Evolutionary conservation across 2,797 vertebrate species (phyloP).

Genomic region (Neosalanx taihuensis): DNA sequence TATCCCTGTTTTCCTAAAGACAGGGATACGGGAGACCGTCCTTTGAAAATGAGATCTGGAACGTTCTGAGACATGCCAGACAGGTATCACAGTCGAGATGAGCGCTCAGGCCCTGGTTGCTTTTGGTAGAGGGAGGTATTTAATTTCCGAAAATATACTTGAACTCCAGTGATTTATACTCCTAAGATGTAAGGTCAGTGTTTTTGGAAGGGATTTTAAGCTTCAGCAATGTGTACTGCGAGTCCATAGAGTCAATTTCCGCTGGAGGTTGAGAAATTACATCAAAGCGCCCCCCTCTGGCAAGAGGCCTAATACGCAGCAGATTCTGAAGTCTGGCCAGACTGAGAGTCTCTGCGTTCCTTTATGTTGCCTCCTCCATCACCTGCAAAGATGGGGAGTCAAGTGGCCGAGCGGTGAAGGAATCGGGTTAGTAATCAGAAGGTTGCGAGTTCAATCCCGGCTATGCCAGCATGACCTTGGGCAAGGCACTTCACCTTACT

Average conservation of each 20-base stretch:
- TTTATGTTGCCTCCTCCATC: not conserved
- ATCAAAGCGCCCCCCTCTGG: conserved; percentile 72
- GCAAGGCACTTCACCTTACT: too few relatives aligned
- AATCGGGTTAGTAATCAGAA: too few relatives aligned
- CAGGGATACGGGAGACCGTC: conserved; percentile 21
- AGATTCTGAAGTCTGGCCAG: not conserved
- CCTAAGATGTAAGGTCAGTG: too few relatives aligned
- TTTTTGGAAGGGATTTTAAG: too few relatives aligned
- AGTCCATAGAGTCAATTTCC: too few relatives aligned
- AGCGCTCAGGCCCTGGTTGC: not conserved
- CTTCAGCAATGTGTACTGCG: too few relatives aligned
- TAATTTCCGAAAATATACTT: too few relatives aligned
- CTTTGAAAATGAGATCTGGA: conserved; percentile 35
- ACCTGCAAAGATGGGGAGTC: too few relatives aligned
- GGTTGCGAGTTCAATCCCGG: too few relatives aligned
- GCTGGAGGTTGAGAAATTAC: conserved; percentile 37
- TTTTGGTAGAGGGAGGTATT: not conserved
- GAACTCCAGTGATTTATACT: too few relatives aligned
- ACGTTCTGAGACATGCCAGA: not conserved
- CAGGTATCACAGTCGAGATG: not conserved
- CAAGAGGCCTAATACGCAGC: conserved; percentile 27
- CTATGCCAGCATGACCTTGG: too few relatives aligned
- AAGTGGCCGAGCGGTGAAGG: too few relatives aligned
- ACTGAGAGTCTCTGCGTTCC: not conserved
- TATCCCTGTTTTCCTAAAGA: conserved; percentile 32